phyloP scores from a whole-genome alignment of 2,113 vertebrate genomes.

The Myodes glareolus region DNA sequence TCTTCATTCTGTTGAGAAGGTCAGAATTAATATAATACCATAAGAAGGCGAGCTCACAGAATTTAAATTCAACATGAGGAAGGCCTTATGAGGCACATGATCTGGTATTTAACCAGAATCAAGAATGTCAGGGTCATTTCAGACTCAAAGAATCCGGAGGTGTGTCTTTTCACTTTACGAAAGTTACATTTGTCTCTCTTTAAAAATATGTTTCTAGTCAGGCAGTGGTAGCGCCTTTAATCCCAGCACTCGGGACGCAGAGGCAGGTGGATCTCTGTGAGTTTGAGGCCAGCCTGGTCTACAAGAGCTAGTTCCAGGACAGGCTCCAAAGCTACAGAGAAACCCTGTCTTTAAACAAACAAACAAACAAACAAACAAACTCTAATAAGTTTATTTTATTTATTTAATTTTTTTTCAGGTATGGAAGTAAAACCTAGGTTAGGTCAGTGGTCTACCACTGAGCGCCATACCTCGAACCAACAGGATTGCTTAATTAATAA shows the following conservation, averaged over 20 bases:
- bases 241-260: too few species aligned
- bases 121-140: neutral
- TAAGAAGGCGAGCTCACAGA: neutral
- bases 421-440: neutral
- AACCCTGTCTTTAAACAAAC: too few species aligned
- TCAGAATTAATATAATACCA: neutral
- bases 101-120: neutral
- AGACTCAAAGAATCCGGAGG: neutral
- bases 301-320: too few species aligned
- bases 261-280: too few species aligned
- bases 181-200: neutral
- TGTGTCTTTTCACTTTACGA: neutral
- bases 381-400: neutral
- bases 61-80: neutral
- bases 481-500: neutral
- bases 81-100: neutral
- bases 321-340: too few species aligned
- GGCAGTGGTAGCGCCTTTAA: too few species aligned
- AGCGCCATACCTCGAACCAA: neutral
- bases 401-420: neutral
- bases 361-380: neutral
- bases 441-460: neutral
- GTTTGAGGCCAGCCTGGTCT: too few species aligned
- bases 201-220: neutral
- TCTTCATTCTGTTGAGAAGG: neutral